Evolutionary conservation across 2,113 vertebrate genomes (phyloP), one percentile per base, ranked within the genome.

Genomic region (Chlorodrepanis virens): DNA sequence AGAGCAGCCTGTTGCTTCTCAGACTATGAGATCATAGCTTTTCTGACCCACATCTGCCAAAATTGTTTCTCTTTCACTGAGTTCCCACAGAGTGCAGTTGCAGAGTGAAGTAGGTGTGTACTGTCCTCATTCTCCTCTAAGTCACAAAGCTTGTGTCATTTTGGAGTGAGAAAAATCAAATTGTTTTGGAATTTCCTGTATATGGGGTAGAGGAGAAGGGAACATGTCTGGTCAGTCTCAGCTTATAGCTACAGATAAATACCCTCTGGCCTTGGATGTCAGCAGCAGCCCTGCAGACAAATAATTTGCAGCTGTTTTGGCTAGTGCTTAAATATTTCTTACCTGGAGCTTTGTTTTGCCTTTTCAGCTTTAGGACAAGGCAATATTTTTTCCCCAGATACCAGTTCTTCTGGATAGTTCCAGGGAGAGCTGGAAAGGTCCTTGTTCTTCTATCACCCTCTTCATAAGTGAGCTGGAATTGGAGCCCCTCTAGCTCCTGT

Each of bases 21-120:
- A 97, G 94, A 96, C 92, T 81, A 70, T 96, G 93, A 94, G 95
- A 92, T 96, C 90, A 91, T 96, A 89, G 89, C 49, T 94, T 56
- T 94, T 83, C 72, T 90, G 79, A 74, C 39, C 94, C 78, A 74
- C 82, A 61, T 94, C 63, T 78, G 94, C 90, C 95, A 91, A 82
- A 96, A 72, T 70, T 61, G 67, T 57, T 84, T 84, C 56, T 89
- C 37, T 83, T 70, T 76, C 61, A 35, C 57, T 59, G 33, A 80
- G 70, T 86, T 94, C 84, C 84, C 65, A 80, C 69, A 45, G 74
- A 71, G 39, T 82, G 42, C 74, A 61, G 23, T 40, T 49, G 70
- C 67, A 53, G 64, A 44, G 7, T 37, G 81, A 63, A 44, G 27
- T 80, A 84, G 81, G 35, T 78, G 49, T 57, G 20, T 49, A 39